Conservation (phyloP, 2,797 vertebrate genomes). For the Phalloptychus januarius region DNA sequence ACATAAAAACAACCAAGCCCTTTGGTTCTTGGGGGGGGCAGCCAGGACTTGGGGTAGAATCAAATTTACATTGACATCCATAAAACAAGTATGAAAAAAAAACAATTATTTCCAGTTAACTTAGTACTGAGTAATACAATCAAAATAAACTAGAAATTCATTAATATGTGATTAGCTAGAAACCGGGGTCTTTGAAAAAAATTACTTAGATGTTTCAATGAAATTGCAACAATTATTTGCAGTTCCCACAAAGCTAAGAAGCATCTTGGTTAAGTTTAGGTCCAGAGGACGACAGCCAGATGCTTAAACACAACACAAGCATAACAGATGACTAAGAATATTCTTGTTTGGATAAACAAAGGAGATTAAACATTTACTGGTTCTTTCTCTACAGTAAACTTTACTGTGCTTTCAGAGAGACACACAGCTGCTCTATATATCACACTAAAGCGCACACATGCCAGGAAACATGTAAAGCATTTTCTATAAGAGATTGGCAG, state of each 20-base stretch:
- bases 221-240: neutral
- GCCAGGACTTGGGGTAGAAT: neutral
- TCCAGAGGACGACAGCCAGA: neutral
- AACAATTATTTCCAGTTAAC: neutral
- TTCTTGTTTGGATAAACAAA: neutral
- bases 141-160: neutral
- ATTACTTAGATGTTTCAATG: neutral
- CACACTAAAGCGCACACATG: constrained; percentile 51
- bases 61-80: neutral
- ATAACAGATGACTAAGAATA: constrained; percentile 1
- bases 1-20: neutral
- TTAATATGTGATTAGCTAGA: neutral
- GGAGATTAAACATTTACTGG: constrained; percentile 26
- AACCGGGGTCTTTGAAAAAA: neutral
- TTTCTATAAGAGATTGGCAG: constrained; percentile 50
- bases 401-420: constrained; percentile 37
- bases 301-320: constrained; percentile 13
- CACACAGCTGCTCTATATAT: constrained; percentile 61
- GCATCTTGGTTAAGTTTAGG: neutral
- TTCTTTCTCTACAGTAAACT: constrained; percentile 49
- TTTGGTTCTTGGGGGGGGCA: neutral
- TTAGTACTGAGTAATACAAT: neutral
- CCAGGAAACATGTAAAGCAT: constrained; percentile 52
- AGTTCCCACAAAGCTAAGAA: neutral
- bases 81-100: neutral